Percentiles rank a stretch among this genome's conserved stretches.
Evolutionary conservation across 2,113 vertebrate species (phyloP).

Genomic region (Equus przewalskii): DNA sequence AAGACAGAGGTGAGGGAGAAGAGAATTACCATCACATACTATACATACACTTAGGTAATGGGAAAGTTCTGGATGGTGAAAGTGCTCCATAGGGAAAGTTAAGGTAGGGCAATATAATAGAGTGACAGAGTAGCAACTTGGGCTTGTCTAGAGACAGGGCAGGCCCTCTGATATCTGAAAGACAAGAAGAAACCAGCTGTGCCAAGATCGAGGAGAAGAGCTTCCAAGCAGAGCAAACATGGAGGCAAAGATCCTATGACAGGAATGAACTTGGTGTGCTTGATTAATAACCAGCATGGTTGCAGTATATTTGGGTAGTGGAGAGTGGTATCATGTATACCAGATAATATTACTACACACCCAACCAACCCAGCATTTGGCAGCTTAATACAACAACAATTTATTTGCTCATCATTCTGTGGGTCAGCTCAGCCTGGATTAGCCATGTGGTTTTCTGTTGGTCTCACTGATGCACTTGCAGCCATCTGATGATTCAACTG

Average conservation of each 20-base stretch:
- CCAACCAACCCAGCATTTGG: neutral
- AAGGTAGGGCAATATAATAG: rapidly evolving
- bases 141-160: neutral
- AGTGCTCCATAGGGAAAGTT: neutral
- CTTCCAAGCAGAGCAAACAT: too few relatives aligned
- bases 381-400: neutral
- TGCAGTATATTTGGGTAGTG: rapidly evolving
- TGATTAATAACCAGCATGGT: rapidly evolving
- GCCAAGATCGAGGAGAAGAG: neutral
- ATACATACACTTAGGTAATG: rapidly evolving
- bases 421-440: neutral
- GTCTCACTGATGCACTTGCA: rapidly evolving
- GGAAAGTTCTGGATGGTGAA: neutral
- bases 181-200: too few relatives aligned
- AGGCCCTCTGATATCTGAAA: neutral
- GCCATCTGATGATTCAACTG: neutral
- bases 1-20: neutral
- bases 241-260: rapidly evolving
- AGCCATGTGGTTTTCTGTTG: neutral
- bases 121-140: neutral
- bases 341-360: rapidly evolving
- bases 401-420: rapidly evolving
- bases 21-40: rapidly evolving
- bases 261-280: too few relatives aligned
- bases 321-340: rapidly evolving